Evolutionary conservation across 2,888 invertebrate species (phyloP).

Genomic region (Polyommatus icarus): DNA sequence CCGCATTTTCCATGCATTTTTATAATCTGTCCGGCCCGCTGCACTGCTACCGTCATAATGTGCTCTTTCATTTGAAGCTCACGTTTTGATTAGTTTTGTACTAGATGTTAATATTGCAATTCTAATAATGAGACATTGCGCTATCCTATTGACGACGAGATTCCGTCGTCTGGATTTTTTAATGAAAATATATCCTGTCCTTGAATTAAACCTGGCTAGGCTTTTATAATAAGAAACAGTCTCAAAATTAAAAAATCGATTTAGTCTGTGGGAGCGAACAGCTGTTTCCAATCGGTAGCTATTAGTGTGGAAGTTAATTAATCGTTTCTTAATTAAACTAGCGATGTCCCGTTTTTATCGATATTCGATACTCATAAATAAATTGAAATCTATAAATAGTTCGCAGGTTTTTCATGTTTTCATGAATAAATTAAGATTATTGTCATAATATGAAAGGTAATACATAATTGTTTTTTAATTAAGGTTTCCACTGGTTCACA

Average conservation of each 20-base stretch:
- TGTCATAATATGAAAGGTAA: too few species aligned
- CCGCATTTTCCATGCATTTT: background rate
- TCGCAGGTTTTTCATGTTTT: background rate
- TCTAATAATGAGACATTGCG: too few species aligned
- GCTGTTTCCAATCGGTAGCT: slow-evolving; percentile 25
- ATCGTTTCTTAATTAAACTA: slow-evolving; percentile 22
- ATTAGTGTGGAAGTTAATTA: slow-evolving; percentile 20
- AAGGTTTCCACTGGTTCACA: too few species aligned
- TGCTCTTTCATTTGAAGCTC: too few species aligned
- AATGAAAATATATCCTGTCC: background rate
- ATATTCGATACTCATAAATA: slow-evolving; percentile 6
- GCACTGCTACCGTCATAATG: too few species aligned
- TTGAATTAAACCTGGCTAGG: too few species aligned
- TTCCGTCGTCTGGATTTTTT: background rate
- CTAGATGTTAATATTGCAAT: too few species aligned
- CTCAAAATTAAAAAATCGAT: background rate
- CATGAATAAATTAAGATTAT: too few species aligned
- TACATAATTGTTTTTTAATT: too few species aligned
- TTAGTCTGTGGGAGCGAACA: background rate
- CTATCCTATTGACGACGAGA: background rate
- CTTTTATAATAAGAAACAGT: background rate
- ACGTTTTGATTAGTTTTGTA: too few species aligned
- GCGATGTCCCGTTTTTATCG: slow-evolving; percentile 5
- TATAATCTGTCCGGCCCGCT: too few species aligned
- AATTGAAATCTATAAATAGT: background rate